Evolutionary conservation across 2,888 invertebrate species (phyloP), one percentile per base, ranked within the genome.

Genomic region (Empis stercorea): DNA sequence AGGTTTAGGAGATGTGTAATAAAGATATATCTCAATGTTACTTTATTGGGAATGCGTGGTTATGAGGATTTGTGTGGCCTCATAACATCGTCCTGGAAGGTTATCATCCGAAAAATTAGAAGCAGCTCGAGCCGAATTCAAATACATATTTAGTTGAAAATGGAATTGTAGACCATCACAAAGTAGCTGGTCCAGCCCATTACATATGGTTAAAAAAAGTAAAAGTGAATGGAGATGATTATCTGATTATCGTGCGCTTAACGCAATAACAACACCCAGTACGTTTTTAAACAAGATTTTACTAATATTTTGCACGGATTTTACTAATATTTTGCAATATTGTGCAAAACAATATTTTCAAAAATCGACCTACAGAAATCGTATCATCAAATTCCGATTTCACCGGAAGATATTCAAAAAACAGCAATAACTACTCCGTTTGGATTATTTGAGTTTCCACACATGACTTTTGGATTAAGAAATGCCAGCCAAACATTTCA

Each of bases 91-190:
- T 20, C 20, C 20, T 20, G 5, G 20, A 20, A 20, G 20, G 20
- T 20, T 20, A 20, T 20, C 20, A 4, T 5, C 20, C 4, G 20
- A 20, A 20, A 20, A 20, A 20, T 20, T 20, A 20, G 20, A 20
- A 20, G 20, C 20, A 20, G 20, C 20, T 20, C 20, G 20, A 5
- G 20, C 5, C 20, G 15, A 46, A 36, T 40, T 32, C 9, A 13
- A 40, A n/a, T n/a, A n/a, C n/a, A 13, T 14, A 17, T 14, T 11
- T 32, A 23, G 4, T 41, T 1, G 56, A 66, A 32, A 50, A 56
- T 20, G 68, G 66, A 63, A 68, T 10, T 62, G 63, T 30, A 53
- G 65, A 9, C 68, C 64, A 0, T 67, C 66, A 0, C 57, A 56
- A 7, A 63, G 63, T 32, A 51, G 55, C 1, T 68, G 63, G 65